phyloP scores from a whole-genome alignment of 2,888 invertebrate genomes.

The Microctonus aethiopoides region DNA sequence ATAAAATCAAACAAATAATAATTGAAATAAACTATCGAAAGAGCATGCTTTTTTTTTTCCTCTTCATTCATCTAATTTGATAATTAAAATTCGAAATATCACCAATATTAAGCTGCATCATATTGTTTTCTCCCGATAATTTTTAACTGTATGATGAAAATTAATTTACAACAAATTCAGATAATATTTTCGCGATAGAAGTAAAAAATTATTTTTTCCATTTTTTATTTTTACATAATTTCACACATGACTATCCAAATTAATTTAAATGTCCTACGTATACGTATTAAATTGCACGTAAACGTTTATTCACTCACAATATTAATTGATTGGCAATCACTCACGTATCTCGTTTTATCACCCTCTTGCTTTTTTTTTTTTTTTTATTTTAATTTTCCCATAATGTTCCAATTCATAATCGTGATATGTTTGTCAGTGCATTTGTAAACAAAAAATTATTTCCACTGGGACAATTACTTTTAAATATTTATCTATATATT shows the following conservation, averaged over 20 bases:
- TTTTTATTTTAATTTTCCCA: too few species aligned
- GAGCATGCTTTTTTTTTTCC: background rate
- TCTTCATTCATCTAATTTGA: background rate
- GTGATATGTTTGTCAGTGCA: conserved; percentile 14
- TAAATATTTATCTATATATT: background rate
- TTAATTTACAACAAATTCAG: background rate
- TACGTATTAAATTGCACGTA: conserved; percentile 9
- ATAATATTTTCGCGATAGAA: background rate
- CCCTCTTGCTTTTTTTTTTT: background rate
- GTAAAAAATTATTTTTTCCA: background rate
- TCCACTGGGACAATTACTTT: background rate
- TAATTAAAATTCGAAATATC: background rate
- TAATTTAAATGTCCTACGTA: conserved; percentile 37
- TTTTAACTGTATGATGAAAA: background rate
- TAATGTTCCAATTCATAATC: background rate
- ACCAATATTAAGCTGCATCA: background rate
- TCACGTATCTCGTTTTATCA: background rate
- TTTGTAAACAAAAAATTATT: background rate
- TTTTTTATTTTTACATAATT: background rate
- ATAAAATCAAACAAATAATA: background rate
- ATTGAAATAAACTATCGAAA: background rate
- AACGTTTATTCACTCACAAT: background rate
- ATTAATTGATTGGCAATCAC: background rate
- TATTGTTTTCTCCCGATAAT: background rate
- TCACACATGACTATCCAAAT: conserved; percentile 24